These are phyloP conservation scores for Hyles lineata DNA, from an alignment of 2,888 invertebrate species.

Conservation along the genomic window DNA sequence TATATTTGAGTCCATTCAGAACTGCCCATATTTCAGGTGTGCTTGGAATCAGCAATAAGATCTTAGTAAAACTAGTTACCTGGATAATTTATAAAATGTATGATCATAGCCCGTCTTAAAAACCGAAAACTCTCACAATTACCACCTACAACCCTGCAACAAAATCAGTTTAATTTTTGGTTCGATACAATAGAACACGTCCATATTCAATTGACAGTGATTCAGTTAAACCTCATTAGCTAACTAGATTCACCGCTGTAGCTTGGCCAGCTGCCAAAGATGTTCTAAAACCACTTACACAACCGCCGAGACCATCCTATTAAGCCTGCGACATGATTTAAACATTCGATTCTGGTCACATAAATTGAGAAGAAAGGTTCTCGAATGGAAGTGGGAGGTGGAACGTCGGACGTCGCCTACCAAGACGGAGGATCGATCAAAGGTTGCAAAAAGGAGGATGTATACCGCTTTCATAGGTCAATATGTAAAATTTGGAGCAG, in stretches of 20 bases:
- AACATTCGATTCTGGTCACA: conserved; percentile 12
- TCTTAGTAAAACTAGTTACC: too few species aligned
- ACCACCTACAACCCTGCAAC: background rate
- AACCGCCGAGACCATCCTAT: conserved; percentile 3
- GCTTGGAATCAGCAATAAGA: too few species aligned
- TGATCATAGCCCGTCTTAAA: too few species aligned
- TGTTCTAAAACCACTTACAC: conserved; percentile 23
- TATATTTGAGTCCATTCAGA: too few species aligned
- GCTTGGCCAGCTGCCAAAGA: conserved; percentile 16
- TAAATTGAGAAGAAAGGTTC: background rate
- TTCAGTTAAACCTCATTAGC: conserved; percentile 21
- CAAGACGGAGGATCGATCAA: too few species aligned
- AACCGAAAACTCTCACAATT: background rate
- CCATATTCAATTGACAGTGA: conserved; percentile 12
- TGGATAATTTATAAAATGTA: too few species aligned
- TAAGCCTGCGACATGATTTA: conserved; percentile 15
- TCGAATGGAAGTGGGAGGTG: background rate
- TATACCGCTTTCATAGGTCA: too few species aligned
- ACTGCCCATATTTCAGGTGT: too few species aligned
- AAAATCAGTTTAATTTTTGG: background rate
- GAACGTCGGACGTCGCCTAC: too few species aligned
- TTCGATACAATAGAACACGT: background rate
- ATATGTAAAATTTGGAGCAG: too few species aligned
- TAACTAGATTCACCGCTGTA: conserved; percentile 20
- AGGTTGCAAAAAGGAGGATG: too few species aligned